Percentiles rank a stretch among this genome's conserved stretches.
Evolutionary conservation across 2,888 invertebrate genomes (phyloP).

Genomic region (Leucophora obtusa): DNA sequence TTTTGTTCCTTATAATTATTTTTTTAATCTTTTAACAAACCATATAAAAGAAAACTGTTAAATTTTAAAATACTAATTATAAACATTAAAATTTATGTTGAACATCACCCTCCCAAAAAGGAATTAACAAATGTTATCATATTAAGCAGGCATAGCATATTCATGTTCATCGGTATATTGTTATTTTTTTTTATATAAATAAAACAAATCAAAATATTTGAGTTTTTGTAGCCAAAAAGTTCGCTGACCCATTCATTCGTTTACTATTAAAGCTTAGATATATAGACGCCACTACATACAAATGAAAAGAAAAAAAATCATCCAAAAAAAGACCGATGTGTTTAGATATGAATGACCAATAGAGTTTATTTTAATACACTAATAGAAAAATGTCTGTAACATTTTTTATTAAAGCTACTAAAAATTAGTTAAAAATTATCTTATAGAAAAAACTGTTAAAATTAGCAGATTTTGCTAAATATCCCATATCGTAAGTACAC

Average conservation of each 20-base stretch:
- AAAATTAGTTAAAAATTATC: too few species aligned
- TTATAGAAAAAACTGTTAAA: too few species aligned
- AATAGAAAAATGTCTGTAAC: too few species aligned
- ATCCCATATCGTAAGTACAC: too few species aligned
- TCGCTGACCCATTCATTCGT: slow-evolving; percentile 56
- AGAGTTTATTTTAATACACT: neutral
- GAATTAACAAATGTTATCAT: neutral
- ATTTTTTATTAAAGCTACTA: too few species aligned
- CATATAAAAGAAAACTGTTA: neutral
- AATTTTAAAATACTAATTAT: slow-evolving; percentile 32
- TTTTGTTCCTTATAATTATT: neutral
- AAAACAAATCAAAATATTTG: slow-evolving; percentile 39
- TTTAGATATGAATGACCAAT: neutral
- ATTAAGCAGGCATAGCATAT: neutral
- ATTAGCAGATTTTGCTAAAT: too few species aligned
- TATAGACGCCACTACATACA: slow-evolving; percentile 17
- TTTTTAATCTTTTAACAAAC: neutral
- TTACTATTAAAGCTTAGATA: slow-evolving; percentile 34
- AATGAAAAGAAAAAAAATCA: neutral
- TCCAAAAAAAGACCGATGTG: neutral
- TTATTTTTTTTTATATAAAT: slow-evolving; percentile 22
- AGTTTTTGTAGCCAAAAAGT: slow-evolving; percentile 45
- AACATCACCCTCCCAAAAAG: slow-evolving; percentile 16
- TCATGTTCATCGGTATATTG: slow-evolving; percentile 7
- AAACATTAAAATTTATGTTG: slow-evolving; percentile 49